phyloP scores from a whole-genome alignment of 2,113 vertebrate genomes.

The Elanoides forficatus region DNA sequence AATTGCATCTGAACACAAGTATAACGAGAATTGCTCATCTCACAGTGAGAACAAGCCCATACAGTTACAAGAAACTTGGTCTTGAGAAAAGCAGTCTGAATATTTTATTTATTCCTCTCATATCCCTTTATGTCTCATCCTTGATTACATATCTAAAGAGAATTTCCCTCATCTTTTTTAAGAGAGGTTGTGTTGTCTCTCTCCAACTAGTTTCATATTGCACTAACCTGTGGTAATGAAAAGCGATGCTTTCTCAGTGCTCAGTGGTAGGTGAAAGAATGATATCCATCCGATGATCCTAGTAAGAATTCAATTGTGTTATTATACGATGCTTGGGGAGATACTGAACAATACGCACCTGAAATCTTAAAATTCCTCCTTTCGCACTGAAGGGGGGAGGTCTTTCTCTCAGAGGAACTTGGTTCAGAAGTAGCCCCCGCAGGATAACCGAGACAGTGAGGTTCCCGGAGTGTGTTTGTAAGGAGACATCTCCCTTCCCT shows the following conservation, averaged over 20 bases:
- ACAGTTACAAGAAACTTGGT: not conserved
- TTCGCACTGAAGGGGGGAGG: not conserved
- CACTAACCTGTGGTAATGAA: not conserved
- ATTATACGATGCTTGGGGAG: not conserved
- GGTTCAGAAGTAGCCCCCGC: not conserved
- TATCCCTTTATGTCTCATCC: not conserved
- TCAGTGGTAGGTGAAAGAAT: not conserved
- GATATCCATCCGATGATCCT: not conserved
- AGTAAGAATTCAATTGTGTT: not conserved
- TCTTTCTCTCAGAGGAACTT: not conserved
- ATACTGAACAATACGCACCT: not conserved
- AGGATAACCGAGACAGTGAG: fast-evolving
- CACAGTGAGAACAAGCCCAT: not conserved
- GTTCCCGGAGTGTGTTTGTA: not conserved
- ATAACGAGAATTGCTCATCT: not conserved
- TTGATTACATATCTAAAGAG: not conserved
- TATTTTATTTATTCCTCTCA: conserved; percentile 26
- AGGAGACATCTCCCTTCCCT: not conserved
- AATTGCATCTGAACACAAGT: not conserved
- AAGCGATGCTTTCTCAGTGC: not conserved
- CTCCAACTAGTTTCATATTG: not conserved
- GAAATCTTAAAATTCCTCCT: not conserved
- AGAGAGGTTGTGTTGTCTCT: not conserved
- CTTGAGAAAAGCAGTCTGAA: conserved; percentile 6
- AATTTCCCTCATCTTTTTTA: not conserved